Evolutionary conservation across 2,113 vertebrate genomes (phyloP).

Genomic region (Atherinomorus stipes): DNA sequence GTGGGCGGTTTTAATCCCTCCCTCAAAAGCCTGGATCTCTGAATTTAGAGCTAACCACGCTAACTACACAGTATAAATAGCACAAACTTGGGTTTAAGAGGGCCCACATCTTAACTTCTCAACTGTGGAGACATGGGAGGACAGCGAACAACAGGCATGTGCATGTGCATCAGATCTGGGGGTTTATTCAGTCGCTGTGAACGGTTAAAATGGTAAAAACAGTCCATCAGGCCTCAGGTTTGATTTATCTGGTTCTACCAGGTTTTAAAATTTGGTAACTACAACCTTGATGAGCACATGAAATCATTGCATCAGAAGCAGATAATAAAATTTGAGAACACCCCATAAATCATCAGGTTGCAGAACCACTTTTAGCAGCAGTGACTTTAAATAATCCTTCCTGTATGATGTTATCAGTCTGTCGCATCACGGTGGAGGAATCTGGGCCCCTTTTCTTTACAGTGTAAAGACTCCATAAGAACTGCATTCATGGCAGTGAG

Average conservation of each 20-base stretch:
- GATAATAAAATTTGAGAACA: no score
- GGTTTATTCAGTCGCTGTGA: not conserved
- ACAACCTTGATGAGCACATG: no score
- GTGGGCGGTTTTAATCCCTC: slow-evolving; percentile 49
- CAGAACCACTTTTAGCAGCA: no score
- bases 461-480: not conserved
- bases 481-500: not conserved
- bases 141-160: not conserved
- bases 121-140: slow-evolving; percentile 14
- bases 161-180: not conserved
- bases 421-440: no score
- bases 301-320: no score
- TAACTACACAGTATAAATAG: slow-evolving; percentile 67
- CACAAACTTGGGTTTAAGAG: slow-evolving; percentile 49
- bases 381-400: no score
- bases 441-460: not conserved
- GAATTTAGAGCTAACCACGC: slow-evolving; percentile 55
- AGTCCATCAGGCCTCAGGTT: no score
- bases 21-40: slow-evolving; percentile 47
- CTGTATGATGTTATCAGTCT: no score
- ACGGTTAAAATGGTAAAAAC: not conserved
- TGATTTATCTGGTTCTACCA: no score
- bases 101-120: slow-evolving; percentile 51
- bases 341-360: no score
- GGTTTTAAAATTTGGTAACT: no score